Conservation (phyloP, 1,140 invertebrate species). For the Achroia grisella region DNA sequence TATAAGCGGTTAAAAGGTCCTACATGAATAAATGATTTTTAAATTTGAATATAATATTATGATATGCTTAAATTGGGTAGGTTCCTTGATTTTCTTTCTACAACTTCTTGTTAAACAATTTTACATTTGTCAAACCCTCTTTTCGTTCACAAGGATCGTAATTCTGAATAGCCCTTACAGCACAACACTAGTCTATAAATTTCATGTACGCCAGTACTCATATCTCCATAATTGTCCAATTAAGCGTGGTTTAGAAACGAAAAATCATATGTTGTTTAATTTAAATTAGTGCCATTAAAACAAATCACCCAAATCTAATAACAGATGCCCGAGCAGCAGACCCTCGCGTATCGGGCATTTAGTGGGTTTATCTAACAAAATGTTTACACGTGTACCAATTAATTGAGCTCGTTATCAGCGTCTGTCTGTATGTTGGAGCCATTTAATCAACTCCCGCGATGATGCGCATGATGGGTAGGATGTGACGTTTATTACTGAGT, state of each 20-base stretch:
- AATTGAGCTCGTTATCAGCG: constrained; percentile 61
- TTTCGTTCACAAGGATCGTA: too few relatives aligned
- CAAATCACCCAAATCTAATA: constrained; percentile 49
- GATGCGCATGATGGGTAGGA: constrained; percentile 12
- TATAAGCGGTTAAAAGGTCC: too few relatives aligned
- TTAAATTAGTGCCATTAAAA: constrained; percentile 53
- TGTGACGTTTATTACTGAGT: too few relatives aligned
- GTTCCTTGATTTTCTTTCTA: too few relatives aligned
- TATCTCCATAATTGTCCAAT: constrained; percentile 25
- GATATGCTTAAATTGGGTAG: too few relatives aligned
- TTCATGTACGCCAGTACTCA: too few relatives aligned
- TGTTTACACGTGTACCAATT: constrained; percentile 65
- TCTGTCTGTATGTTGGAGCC: constrained; percentile 33
- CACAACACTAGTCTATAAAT: too few relatives aligned
- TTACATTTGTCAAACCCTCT: too few relatives aligned
- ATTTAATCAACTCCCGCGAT: constrained; percentile 45
- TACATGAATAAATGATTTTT: too few relatives aligned
- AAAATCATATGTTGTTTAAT: constrained; percentile 45
- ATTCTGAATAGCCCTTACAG: too few relatives aligned
- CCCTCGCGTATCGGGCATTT: constrained; percentile 29
- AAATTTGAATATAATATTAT: too few relatives aligned
- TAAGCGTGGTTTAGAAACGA: constrained; percentile 31
- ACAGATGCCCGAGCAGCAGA: constrained; percentile 28
- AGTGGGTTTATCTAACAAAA: constrained; percentile 57
- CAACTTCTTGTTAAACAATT: too few relatives aligned